Base-by-base conservation (phyloP, 2,797 vertebrate species). In the Coregonus ussuriensis region DNA sequence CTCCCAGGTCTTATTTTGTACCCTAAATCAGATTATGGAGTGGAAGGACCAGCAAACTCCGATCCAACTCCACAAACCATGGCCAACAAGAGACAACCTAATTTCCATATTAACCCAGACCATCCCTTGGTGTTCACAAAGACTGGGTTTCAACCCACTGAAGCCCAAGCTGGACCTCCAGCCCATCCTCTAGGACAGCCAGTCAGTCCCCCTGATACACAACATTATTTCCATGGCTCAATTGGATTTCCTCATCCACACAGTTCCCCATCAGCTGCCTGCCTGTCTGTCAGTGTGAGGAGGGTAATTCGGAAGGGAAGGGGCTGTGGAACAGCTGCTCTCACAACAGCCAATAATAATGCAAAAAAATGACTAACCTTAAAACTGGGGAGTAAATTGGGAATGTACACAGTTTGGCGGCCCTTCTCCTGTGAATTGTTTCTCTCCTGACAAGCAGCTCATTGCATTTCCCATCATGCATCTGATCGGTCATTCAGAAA, bases 401-500 rank as follows among this genome's bases (percentile, higher is more conserved):
- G 88, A 91, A 87, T 82, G 89, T 86, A 86, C 83, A 86, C 87
- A 85, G 91, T 89, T 91, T 77, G 31, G 86, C 79, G 92, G 91
- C 90, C 92, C 95, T 95, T 93, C 95, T 97, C 96, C 95, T 87
- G 91, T 94, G 96, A 94, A 95, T 94, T 95, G 96, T 96, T 95
- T 94, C 91, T 93, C 96, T 95, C 95, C 95, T 97, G 96, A 98
- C 96, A 98, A 97, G 96, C 98, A 98, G 96, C 98, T 99, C 96
- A 99, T 99, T 98, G 97, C 96, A 93, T 97, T 98, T 99, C 97
- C 96, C 97, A 96, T 98, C 97, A 98, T 99, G 97, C 96, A 97
- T 97, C 97, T 96, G 96, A 99, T 99, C 96, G 97, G 98, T 99
- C 98, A 99, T 97, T 99, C 96, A 97, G 96, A 97, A 97, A 97